Conservation (phyloP, 2,113 vertebrate species). For the Saguinus imperator region DNA sequence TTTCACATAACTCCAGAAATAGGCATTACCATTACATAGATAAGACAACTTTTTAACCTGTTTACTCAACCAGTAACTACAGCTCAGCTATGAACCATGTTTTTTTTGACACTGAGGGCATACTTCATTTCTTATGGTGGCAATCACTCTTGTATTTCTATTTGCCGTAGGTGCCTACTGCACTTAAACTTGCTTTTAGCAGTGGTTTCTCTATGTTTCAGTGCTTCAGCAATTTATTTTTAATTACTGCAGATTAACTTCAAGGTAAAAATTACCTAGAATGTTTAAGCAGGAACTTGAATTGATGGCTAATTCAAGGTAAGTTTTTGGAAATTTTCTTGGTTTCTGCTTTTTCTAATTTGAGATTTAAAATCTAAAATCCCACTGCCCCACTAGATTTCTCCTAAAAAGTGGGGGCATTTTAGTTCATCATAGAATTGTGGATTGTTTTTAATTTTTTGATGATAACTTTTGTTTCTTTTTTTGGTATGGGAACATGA, state of each 20-base stretch:
- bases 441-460: background rate
- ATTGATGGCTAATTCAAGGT: background rate
- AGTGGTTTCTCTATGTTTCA: background rate
- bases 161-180: background rate
- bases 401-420: background rate
- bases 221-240: background rate
- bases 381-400: background rate
- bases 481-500: background rate
- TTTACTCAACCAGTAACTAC: background rate
- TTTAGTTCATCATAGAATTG: background rate
- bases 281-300: background rate
- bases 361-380: background rate
- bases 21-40: background rate
- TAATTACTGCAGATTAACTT: slow-evolving; percentile 25
- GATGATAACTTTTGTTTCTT: background rate
- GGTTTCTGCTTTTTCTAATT: slow-evolving; percentile 9
- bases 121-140: background rate
- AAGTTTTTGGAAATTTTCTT: background rate
- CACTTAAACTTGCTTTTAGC: background rate
- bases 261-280: slow-evolving; percentile 10
- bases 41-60: background rate
- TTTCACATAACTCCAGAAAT: background rate
- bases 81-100: background rate
- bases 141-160: background rate
- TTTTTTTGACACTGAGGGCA: background rate